Base-by-base conservation (phyloP, 1,140 invertebrate species). In the Nephila pilipes region DNA sequence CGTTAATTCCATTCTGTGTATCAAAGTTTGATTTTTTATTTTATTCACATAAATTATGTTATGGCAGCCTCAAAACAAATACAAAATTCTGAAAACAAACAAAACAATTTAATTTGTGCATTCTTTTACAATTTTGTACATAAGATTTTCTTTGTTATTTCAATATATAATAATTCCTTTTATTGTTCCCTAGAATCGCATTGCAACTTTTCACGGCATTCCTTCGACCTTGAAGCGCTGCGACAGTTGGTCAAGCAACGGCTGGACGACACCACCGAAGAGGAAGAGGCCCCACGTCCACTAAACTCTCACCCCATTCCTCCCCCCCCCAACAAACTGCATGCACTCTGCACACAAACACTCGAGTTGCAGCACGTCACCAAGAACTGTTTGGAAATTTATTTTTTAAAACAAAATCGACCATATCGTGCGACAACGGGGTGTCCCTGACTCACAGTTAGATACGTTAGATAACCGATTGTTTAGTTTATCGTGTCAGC, bases 181-280 rank as follows among this genome's bases (percentile, higher is more conserved):
- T 63, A 8, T 22, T 38, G 65, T 69, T 22, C 60, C n/a, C 60
- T 18, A 55, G 29, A 87, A 65, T n/a, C 90, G 75, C n/a, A 85
- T 83, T 29, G 79, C 90, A 10, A 91, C 90, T 2, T 91, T 91
- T 55, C 79, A 91, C 55, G 90, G 90, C 79, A 83, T 80, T 16
- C 90, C 90, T 29, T 79, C 80, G 12, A 91, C 54, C 80, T 54
- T 79, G 58, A 63, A 91, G 16, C 90, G 90, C 36, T 75, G 79
- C 80, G 90, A 91, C 90, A 91, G 90, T 55, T 91, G 90, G 90
- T 91, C 90, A 54, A 91, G 90, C 90, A 58, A 79, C 54, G 90
- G 57, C 57, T 85, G 90, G 90, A 57, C 90, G 20, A 25, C 90
- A 32, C 79, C 79, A 46, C 80, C 90, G 46, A 91, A 57, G 75